Evolutionary conservation across 2,113 vertebrate genomes (phyloP).

Genomic region (Misgurnus anguillicaudatus): DNA sequence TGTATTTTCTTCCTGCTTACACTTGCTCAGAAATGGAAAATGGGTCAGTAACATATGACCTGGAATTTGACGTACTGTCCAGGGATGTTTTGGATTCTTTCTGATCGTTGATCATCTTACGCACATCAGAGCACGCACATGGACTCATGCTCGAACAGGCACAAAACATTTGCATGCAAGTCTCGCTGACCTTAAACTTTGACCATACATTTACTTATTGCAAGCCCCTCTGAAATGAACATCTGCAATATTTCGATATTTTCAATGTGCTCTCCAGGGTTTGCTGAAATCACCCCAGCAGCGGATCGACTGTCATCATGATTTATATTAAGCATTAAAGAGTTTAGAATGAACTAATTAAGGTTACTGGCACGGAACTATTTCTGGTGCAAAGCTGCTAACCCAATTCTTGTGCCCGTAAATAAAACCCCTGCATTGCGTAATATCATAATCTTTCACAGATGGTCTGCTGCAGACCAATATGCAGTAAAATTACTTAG

Average conservation of each 20-base stretch:
- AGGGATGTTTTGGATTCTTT: neutral
- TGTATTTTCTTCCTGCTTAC: neutral
- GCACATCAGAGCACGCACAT: no score
- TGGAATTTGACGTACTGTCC: slow-evolving; percentile 18
- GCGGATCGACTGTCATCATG: neutral
- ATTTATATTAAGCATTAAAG: neutral
- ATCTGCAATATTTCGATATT: no score
- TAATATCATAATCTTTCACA: slow-evolving; percentile 11
- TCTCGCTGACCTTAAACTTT: no score
- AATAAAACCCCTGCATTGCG: slow-evolving; percentile 2
- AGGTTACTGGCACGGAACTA: neutral
- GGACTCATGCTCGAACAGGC: no score
- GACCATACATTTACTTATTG: no score
- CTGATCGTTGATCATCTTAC: no score
- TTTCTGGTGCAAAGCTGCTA: slow-evolving; percentile 7
- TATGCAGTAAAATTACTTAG: neutral
- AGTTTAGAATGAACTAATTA: neutral
- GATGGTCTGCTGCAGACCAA: neutral
- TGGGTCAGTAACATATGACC: neutral
- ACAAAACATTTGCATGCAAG: no score
- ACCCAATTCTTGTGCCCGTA: slow-evolving; percentile 4
- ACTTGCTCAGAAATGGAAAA: neutral
- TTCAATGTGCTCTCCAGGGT: slow-evolving; percentile 24
- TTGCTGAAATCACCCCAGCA: slow-evolving; percentile 12
- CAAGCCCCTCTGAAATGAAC: no score